Conservation (phyloP, 2,888 invertebrate species). For the Cataglyphis altisquamis region DNA sequence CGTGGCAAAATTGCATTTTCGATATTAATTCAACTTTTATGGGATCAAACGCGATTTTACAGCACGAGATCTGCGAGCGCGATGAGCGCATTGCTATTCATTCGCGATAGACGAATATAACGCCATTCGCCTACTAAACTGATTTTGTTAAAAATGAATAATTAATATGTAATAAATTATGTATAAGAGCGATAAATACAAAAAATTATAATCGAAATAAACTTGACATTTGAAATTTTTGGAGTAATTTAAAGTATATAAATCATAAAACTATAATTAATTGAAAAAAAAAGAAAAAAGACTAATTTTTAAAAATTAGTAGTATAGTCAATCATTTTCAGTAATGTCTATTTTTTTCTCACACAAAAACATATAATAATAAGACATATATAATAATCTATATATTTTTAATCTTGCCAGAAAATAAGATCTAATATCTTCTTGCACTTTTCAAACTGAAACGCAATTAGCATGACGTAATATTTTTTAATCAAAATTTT, state of each 20-base stretch:
- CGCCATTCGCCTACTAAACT: background rate
- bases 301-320: background rate
- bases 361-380: background rate
- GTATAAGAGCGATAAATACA: background rate
- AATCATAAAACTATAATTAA: background rate
- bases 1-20: slow-evolving; percentile 69
- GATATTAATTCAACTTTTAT: slow-evolving; percentile 62
- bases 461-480: background rate
- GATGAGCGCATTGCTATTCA: background rate
- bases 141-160: background rate
- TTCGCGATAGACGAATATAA: background rate
- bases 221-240: background rate
- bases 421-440: background rate
- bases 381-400: background rate
- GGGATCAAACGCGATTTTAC: slow-evolving; percentile 29
- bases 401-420: background rate
- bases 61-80: background rate
- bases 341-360: background rate
- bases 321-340: background rate
- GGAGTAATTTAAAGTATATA: background rate
- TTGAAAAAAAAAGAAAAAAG: background rate
- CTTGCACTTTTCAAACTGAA: background rate
- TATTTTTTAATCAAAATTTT: background rate
- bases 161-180: background rate
- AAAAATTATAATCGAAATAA: background rate